phyloP scores from a whole-genome alignment of 2,888 invertebrate genomes.

The Melipona beecheii region DNA sequence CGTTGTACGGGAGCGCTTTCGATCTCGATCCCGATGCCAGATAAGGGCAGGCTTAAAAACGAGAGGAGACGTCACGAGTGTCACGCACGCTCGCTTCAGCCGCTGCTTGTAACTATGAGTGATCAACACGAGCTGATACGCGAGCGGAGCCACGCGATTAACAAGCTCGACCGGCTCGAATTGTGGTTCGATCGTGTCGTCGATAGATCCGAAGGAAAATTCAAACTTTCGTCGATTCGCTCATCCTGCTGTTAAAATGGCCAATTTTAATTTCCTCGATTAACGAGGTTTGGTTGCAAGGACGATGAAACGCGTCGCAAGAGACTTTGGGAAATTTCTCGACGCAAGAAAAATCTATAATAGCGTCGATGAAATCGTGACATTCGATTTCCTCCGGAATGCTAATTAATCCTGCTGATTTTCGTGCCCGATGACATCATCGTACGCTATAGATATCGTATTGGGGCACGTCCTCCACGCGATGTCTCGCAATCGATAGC shows the following conservation, averaged over 20 bases:
- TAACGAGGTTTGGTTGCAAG: too few species aligned
- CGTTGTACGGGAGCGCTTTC: conserved; percentile 51
- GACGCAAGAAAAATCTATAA: not conserved
- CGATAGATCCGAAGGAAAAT: conserved; percentile 54
- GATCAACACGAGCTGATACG: conserved; percentile 66
- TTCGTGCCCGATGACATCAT: not conserved
- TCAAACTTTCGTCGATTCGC: too few species aligned
- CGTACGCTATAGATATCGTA: not conserved
- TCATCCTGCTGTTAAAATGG: too few species aligned
- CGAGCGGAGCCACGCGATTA: conserved; percentile 62
- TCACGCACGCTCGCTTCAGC: conserved; percentile 60
- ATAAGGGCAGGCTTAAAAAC: conserved; percentile 58
- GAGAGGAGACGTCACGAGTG: conserved; percentile 63
- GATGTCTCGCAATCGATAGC: conserved; percentile 21
- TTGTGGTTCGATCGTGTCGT: conserved; percentile 65
- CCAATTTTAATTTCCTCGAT: not conserved
- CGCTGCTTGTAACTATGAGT: conserved; percentile 63
- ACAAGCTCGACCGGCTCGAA: conserved; percentile 59
- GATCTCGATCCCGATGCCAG: conserved; percentile 55
- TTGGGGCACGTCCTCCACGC: conserved; percentile 13
- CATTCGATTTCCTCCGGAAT: not conserved
- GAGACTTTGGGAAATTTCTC: not conserved
- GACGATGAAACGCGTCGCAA: not conserved
- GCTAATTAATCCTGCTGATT: not conserved
- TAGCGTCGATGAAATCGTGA: not conserved